Evolutionary conservation across 1,140 invertebrate genomes (phyloP).

Genomic region (Trachymyrmex cornetzi): DNA sequence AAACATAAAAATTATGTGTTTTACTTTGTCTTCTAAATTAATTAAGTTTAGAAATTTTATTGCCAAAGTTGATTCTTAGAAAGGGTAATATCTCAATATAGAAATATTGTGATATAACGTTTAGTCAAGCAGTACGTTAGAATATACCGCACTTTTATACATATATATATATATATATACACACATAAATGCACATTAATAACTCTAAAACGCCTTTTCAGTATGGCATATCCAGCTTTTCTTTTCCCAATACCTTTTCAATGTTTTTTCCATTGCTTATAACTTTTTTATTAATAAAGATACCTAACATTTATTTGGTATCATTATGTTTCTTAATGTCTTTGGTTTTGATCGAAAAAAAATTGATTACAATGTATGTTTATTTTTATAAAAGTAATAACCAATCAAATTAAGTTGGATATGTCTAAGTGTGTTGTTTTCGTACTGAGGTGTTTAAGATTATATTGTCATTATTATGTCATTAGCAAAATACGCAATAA

Average conservation of each 20-base stretch:
- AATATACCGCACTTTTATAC: background rate
- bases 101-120: constrained; percentile 4
- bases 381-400: too few relatives aligned
- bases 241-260: too few relatives aligned
- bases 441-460: background rate
- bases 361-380: too few relatives aligned
- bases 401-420: too few relatives aligned
- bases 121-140: background rate
- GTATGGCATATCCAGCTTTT: too few relatives aligned
- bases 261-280: too few relatives aligned
- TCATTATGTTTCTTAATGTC: too few relatives aligned
- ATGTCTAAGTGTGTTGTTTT: too few relatives aligned
- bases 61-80: background rate
- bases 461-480: constrained; percentile 3
- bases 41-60: constrained; percentile 13
- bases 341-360: too few relatives aligned
- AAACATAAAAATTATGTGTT: background rate
- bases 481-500: constrained; percentile 15
- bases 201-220: too few relatives aligned
- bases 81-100: background rate
- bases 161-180: background rate
- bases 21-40: background rate
- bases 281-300: too few relatives aligned
- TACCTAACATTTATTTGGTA: too few relatives aligned
- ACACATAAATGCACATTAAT: background rate